Conservation (phyloP, 2,888 invertebrate genomes). For the Hypercompe scribonia region DNA sequence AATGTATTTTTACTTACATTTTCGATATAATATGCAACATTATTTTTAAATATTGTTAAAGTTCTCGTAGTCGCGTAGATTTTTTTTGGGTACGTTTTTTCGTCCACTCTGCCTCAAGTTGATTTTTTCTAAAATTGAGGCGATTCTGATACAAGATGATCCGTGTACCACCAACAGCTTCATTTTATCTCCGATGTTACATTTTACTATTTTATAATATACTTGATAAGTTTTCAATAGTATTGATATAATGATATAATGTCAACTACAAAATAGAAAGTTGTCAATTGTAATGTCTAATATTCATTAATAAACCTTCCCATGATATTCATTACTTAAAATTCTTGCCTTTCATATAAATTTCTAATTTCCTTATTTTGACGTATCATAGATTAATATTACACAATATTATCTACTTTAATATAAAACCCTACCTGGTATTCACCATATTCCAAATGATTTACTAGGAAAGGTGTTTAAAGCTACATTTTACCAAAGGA, state of each 20-base stretch:
- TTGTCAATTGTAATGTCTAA: background rate
- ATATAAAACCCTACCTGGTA: background rate
- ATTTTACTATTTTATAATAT: background rate
- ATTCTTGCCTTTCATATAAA: background rate
- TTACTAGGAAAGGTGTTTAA: background rate
- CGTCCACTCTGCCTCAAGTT: background rate
- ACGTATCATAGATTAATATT: background rate
- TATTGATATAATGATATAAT: too few species aligned
- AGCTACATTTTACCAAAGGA: background rate
- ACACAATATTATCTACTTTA: background rate
- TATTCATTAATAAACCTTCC: too few species aligned
- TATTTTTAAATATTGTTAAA: too few species aligned
- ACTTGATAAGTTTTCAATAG: background rate
- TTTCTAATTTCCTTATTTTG: background rate
- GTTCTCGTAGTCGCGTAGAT: background rate
- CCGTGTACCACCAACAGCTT: background rate
- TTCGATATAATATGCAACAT: too few species aligned
- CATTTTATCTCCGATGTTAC: background rate
- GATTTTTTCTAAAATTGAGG: background rate
- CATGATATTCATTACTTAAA: too few species aligned
- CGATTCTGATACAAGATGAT: background rate
- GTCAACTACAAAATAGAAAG: background rate
- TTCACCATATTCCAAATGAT: background rate
- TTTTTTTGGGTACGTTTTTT: background rate
- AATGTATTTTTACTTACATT: too few species aligned